phyloP scores from a whole-genome alignment of 1,140 invertebrate species.

The Latrodectus geometricus region DNA sequence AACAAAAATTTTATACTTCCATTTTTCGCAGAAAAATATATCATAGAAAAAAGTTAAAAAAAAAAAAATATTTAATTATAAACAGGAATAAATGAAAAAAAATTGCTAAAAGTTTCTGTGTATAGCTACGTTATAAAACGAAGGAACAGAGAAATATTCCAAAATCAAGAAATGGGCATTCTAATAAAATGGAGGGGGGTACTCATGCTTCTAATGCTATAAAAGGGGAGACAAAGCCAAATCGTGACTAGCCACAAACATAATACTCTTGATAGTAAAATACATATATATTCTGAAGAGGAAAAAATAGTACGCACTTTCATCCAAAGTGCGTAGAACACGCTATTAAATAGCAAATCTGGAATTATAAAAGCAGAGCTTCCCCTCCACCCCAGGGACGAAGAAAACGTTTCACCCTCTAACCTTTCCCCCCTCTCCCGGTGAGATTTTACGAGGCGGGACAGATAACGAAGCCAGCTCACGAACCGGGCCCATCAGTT shows the following conservation, averaged over 20 bases:
- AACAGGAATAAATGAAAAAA: too few relatives aligned
- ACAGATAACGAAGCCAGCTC: constrained; percentile 59
- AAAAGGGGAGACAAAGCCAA: constrained; percentile 31
- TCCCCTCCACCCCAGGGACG: constrained; percentile 13
- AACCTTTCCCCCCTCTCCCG: constrained; percentile 21
- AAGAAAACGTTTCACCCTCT: background rate
- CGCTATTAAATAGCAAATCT: constrained; percentile 62
- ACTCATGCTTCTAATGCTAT: background rate
- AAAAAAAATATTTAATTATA: too few relatives aligned
- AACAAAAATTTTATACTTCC: too few relatives aligned
- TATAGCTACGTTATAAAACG: too few relatives aligned
- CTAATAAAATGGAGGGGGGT: too few relatives aligned
- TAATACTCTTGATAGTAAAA: constrained; percentile 10
- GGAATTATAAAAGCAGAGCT: constrained; percentile 43
- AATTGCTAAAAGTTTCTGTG: too few relatives aligned
- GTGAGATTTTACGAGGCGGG: constrained; percentile 53
- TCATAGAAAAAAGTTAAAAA: too few relatives aligned
- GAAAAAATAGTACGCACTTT: background rate
- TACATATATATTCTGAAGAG: constrained; percentile 5
- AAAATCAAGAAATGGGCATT: too few relatives aligned
- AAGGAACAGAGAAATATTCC: too few relatives aligned
- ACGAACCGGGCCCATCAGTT: constrained; percentile 58
- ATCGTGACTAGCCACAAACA: constrained; percentile 46
- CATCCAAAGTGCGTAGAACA: constrained; percentile 50
- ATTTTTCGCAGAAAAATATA: too few relatives aligned